phyloP scores from a whole-genome alignment of 1,140 invertebrate genomes.

The Caenorhabditis inopinata region DNA sequence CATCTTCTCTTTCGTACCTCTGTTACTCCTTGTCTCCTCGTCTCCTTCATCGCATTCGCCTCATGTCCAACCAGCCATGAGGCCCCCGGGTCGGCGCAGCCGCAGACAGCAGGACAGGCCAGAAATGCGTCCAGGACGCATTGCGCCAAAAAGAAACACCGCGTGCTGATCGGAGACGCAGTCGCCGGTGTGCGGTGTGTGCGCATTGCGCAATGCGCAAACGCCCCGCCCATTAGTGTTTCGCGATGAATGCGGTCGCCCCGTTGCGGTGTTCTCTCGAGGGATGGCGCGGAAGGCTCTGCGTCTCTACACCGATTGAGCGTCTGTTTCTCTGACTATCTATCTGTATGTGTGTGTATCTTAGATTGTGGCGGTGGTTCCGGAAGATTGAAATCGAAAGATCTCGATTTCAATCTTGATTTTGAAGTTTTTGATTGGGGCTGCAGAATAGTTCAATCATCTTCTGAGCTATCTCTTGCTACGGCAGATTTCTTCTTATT shows the following conservation, averaged over 20 bases:
- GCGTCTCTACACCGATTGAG: background rate
- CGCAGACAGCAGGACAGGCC: constrained; percentile 22
- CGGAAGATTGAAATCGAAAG: background rate
- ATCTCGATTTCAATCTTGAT: background rate
- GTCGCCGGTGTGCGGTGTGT: background rate
- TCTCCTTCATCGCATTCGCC: background rate
- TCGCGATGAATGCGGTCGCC: background rate
- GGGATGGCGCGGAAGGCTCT: background rate
- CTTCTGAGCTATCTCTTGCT: too few relatives aligned
- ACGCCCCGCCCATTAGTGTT: background rate
- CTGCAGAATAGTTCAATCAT: too few relatives aligned
- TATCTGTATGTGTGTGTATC: background rate
- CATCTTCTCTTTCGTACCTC: background rate
- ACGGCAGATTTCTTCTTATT: background rate
- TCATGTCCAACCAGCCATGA: background rate
- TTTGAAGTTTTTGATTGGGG: background rate
- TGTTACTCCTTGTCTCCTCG: background rate
- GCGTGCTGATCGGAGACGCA: background rate
- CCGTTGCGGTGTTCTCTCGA: constrained; percentile 7
- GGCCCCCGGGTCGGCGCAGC: background rate
- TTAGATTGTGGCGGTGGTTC: background rate
- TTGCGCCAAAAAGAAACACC: background rate
- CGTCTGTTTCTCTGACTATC: background rate
- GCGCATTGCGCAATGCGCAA: constrained; percentile 1
- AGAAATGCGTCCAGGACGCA: constrained; percentile 16